phyloP scores from a whole-genome alignment of 1,140 invertebrate genomes.

The Drosophila rufa region DNA sequence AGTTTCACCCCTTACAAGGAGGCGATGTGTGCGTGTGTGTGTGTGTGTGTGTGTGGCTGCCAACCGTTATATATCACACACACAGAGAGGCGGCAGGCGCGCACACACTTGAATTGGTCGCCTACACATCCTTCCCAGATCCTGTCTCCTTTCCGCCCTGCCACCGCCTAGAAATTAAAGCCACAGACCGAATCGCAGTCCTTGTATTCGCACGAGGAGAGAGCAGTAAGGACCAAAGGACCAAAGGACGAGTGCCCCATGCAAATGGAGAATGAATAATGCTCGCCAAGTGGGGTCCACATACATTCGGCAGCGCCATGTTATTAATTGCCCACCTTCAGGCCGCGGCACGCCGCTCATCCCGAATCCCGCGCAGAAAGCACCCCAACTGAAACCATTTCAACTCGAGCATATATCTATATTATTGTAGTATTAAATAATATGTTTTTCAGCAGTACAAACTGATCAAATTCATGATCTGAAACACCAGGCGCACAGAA shows the following conservation, averaged over 20 bases:
- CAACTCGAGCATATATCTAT: no score
- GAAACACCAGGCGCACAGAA: no score
- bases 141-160: not conserved
- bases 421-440: not conserved
- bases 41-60: not conserved
- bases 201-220: slow-evolving; percentile 21
- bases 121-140: slow-evolving; percentile 35
- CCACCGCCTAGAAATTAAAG: slow-evolving; percentile 18
- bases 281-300: slow-evolving; percentile 54
- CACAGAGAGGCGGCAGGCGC: not conserved
- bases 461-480: no score
- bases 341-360: slow-evolving; percentile 5
- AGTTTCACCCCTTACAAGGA: slow-evolving; percentile 70
- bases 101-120: slow-evolving; percentile 65
- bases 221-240: not conserved
- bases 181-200: slow-evolving; percentile 56
- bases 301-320: slow-evolving; percentile 40
- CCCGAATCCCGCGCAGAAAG: not conserved
- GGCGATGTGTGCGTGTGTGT: slow-evolving; percentile 1
- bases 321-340: slow-evolving; percentile 59
- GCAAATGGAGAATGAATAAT: slow-evolving; percentile 62
- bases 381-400: slow-evolving; percentile 3
- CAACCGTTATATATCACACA: slow-evolving; percentile 16
- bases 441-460: no score
- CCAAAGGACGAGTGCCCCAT: slow-evolving; percentile 16